phyloP scores from a whole-genome alignment of 2,113 vertebrate genomes.

The Oncorhynchus nerka region DNA sequence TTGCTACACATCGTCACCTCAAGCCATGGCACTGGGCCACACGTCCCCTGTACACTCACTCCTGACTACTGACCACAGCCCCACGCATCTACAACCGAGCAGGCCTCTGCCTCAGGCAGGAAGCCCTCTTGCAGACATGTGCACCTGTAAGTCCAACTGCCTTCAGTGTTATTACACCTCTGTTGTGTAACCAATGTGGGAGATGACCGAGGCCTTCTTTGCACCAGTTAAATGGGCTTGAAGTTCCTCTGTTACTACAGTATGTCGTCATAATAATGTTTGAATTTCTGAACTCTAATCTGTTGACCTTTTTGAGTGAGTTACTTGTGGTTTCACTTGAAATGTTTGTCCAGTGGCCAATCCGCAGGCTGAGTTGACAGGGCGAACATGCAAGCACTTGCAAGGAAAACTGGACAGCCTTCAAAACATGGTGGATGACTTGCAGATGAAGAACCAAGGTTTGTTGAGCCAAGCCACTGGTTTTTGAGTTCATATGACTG shows the following conservation, averaged over 20 bases:
- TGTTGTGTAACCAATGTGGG: too few relatives aligned
- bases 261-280: too few relatives aligned
- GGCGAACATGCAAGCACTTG: constrained; percentile 51
- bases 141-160: background rate
- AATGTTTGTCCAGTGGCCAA: constrained; percentile 16
- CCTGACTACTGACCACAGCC: constrained; percentile 68
- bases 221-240: background rate
- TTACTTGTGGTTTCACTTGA: background rate
- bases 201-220: too few relatives aligned
- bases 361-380: constrained; percentile 42
- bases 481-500: background rate
- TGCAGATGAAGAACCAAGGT: constrained; percentile 68
- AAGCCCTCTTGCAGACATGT: constrained; percentile 1
- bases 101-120: constrained; percentile 13
- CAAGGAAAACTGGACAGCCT: constrained; percentile 67
- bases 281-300: too few relatives aligned
- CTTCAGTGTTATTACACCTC: too few relatives aligned
- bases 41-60: constrained; percentile 79
- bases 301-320: background rate
- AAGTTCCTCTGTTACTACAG: too few relatives aligned
- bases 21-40: constrained; percentile 42
- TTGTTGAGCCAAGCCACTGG: background rate
- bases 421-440: constrained; percentile 61
- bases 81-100: background rate
- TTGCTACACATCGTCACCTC: constrained; percentile 36